Evolutionary conservation across 2,888 invertebrate species (phyloP), one percentile per base, ranked within the genome.

Genomic region (Drosophila multiciliata): DNA sequence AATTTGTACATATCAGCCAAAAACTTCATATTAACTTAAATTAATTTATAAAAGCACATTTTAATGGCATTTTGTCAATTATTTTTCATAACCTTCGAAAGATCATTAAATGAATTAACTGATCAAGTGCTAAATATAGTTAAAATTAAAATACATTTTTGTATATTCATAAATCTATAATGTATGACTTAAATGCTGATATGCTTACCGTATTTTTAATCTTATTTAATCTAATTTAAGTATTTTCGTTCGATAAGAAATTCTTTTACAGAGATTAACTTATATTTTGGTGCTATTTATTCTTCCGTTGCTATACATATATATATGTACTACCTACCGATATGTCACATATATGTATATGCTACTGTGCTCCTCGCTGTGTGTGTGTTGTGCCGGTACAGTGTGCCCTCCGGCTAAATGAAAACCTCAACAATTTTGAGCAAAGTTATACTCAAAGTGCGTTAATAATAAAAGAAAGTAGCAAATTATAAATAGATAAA

Each of bases 331-430:
- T 26, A 23, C 26, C 36, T 45, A 42, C 42, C 42, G 15, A 58
- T 12, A 33, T 45, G 11, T 49, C 66, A 49, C 35, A 50, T 67
- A 49, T 29, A 35, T 50, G n/a, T 66, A 35, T 50, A 35, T 23
- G 38, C 54, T 32, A 50, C 66, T 57, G 57, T 67, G 66, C 66
- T 33, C 20, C 38, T 20, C 40, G 49, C 55, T 57, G 29, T 40
- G 29, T 9, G 15, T 54, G 26, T 29, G 33, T 38, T 29, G 33
- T 38, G 49, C 15, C 49, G 20, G 67, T 50, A 67, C 67, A 50
- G 23, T 67, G 49, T 20, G 26, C 26, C 38, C 36, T 23, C 23
- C 23, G 7, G 23, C 45, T 15, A 8, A 23, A 4, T 23, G 2
- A 23, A 1, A 4, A 23, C 45, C 20, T 20, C 6, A 45, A 45